Base-by-base conservation (phyloP, 2,888 invertebrate species). In the Drosophila testacea region DNA sequence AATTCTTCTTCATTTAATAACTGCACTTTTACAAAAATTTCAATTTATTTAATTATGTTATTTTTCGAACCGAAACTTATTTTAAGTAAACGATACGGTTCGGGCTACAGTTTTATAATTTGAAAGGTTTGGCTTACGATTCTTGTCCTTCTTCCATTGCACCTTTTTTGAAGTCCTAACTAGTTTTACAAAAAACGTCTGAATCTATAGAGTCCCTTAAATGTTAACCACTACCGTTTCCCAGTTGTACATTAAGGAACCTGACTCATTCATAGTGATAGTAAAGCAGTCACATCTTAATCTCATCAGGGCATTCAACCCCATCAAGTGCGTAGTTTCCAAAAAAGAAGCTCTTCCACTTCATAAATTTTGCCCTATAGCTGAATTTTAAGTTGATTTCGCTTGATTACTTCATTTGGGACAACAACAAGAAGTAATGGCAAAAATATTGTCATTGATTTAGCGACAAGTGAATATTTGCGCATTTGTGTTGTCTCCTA, bases 401-500 rank as follows among this genome's bases (percentile, higher is more conserved):
- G 70, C 73, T 69, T 87, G 88, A 87, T 87, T 88, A 86, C 86
- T 87, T 87, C 77, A 88, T 87, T 86, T 84, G 65, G 52, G 52
- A 61, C 30, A 2, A 32, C 32, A 32, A 32, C 9, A 54, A 69
- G 59, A 63, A 76, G 68, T 91, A 91, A 91, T 91, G 90, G 87
- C 73, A 79, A 75, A 91, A 89, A 89, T 84, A 91, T 91, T 90
- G 90, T 79, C 84, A 87, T 84, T 90, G 88, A 87, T 90, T 89
- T 79, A 77, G 87, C 90, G 90, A 91, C 91, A 91, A 91, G 91
- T 91, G 90, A 69, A 90, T 79, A 75, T 85, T 77, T 76, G 82
- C 77, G 78, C 79, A 86, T 70, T 78, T 72, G 62, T 48, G 39
- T 30, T 13, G 36, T 30, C 22, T 41, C 52, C 42, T 0, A 1